Evolutionary conservation across 2,797 vertebrate genomes (phyloP), one percentile per base, ranked within the genome.

Genomic region (Enteromius paludinosus): DNA sequence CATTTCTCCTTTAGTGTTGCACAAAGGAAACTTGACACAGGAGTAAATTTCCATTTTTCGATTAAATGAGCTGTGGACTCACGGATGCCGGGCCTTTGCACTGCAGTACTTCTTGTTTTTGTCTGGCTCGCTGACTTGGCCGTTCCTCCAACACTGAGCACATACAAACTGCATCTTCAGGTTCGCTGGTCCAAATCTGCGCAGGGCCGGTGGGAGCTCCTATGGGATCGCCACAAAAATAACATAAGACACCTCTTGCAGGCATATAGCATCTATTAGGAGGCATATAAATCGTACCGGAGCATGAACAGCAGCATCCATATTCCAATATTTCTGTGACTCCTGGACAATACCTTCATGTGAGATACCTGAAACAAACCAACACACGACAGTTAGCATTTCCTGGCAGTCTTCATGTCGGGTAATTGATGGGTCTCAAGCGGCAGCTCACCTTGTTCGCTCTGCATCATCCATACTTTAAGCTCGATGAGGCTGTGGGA

Each of bases 161-260:
- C 98, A 99, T 64, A 98, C 98, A 93, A 99, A 98, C 92, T 97
- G 97, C 94, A 99, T 96, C 93, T 98, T 98, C 92, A 98, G 93
- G 86, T 97, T 96, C 61, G 96, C 94, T 41, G 95, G 96, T 59
- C 96, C 97, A 18, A 96, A 96, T 86, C 94, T 96, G 84, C 92
- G 93, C 87, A 95, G 92, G 84, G 90, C 86, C 79, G 62, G 91
- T 72, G 95, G 89, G 78, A 95, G 87, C 93, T 98, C 91, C 87
- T 83, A 70, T 62, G 5, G 5, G 45, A 54, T 72, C 4, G 38
- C 5, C 56, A 84, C 5, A 65, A 15, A 23, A 35, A 35, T 0
- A 4, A 52, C 25, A 59, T 14, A 65, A 30, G n/a, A 12, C 33
- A 35, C 28, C 64, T 43, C 23, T 35, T 11, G 41, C 0, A 56